Conservation (phyloP, 1,140 invertebrate species). For the Rhopalosiphum maidis region DNA sequence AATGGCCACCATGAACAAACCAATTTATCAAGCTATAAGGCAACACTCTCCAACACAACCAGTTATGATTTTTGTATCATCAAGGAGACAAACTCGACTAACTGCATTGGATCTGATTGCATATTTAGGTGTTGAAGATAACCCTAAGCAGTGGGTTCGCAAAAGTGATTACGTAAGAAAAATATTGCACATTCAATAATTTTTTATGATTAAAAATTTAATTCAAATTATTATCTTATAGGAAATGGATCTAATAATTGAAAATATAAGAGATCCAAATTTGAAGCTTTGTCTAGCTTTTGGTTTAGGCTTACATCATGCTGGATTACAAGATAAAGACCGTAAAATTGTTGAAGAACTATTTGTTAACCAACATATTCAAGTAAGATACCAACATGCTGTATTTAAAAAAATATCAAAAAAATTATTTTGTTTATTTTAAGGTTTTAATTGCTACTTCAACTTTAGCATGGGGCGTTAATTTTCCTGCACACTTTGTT, state of each 20-base stretch:
- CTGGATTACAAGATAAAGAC: constrained; percentile 91
- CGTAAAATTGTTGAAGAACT: constrained; percentile 91
- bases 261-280: constrained; percentile 87
- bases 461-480: constrained; percentile 98
- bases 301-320: constrained; percentile 98
- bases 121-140: constrained; percentile 86
- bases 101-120: constrained; percentile 97
- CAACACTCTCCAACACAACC: constrained; percentile 91
- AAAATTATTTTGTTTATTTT: constrained; percentile 47
- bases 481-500: constrained; percentile 94
- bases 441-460: constrained; percentile 95
- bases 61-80: constrained; percentile 95
- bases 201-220: background rate
- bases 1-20: constrained; percentile 99
- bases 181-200: background rate
- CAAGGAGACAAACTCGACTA: constrained; percentile 93
- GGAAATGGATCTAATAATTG: constrained; percentile 80
- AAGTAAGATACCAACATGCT: constrained; percentile 67
- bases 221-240: constrained; percentile 41
- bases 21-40: constrained; percentile 94
- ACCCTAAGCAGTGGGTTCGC: constrained; percentile 95
- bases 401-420: background rate
- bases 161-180: constrained; percentile 73
- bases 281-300: constrained; percentile 93
- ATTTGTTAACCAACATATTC: constrained; percentile 97